Conservation (phyloP, 2,888 invertebrate genomes). For the Trilocha varians region DNA sequence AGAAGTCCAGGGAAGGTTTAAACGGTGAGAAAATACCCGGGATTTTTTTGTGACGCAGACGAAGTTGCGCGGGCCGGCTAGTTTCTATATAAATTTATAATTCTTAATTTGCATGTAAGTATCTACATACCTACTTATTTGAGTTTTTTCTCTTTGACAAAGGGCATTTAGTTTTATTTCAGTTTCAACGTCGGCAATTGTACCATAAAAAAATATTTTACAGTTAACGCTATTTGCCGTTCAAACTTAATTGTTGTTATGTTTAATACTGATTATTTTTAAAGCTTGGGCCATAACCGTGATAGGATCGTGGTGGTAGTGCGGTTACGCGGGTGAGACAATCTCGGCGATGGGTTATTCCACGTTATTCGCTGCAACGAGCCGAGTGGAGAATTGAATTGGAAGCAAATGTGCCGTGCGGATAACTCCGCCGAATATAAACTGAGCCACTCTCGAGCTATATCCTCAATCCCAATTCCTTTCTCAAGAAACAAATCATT, state of each 20-base stretch:
- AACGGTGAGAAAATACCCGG: no score
- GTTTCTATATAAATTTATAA: no score
- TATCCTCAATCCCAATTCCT: neutral
- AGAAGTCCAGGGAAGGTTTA: no score
- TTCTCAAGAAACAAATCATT: neutral
- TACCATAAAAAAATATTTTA: no score
- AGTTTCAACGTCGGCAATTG: no score
- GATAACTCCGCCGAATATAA: slow-evolving; percentile 58
- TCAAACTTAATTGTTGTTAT: neutral
- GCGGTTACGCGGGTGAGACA: slow-evolving; percentile 27
- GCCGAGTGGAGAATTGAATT: slow-evolving; percentile 65
- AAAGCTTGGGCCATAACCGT: neutral
- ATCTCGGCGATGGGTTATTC: slow-evolving; percentile 65
- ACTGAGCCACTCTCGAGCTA: slow-evolving; percentile 45
- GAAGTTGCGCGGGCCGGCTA: no score
- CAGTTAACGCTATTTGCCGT: no score
- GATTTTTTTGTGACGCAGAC: no score
- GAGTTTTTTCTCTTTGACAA: no score
- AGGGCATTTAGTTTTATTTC: no score
- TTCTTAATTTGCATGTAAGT: no score
- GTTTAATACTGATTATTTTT: neutral
- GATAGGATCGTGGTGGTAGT: neutral
- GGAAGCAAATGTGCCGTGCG: slow-evolving; percentile 65
- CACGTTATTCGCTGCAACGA: slow-evolving; percentile 67
- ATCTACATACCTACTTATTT: no score